These are phyloP conservation scores for Vanessa cardui DNA, from an alignment of 2,888 invertebrate species.

Conservation along the genomic window DNA sequence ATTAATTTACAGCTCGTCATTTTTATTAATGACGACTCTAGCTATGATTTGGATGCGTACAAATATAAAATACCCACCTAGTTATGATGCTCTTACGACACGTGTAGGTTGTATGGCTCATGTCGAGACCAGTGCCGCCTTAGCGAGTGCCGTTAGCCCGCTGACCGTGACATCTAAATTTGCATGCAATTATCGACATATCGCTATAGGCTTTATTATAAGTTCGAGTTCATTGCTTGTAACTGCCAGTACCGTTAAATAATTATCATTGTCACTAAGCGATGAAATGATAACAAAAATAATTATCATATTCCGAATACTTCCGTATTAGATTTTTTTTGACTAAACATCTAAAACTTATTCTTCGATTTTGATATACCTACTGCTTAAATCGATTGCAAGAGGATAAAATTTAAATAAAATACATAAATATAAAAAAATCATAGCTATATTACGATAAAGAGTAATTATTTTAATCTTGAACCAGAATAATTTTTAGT, in stretches of 20 bases:
- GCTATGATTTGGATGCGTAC: neutral
- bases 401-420: too few relatives aligned
- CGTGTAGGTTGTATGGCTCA: slow-evolving; percentile 1
- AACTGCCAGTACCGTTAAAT: slow-evolving; percentile 9
- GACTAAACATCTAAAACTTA: too few relatives aligned
- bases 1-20: neutral
- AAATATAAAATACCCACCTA: too few relatives aligned
- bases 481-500: too few relatives aligned
- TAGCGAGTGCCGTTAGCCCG: slow-evolving; percentile 42
- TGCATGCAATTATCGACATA: slow-evolving; percentile 50
- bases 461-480: too few relatives aligned
- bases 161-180: slow-evolving; percentile 49
- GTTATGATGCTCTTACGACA: neutral
- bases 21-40: too few relatives aligned
- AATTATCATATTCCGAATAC: neutral
- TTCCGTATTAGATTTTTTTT: too few relatives aligned
- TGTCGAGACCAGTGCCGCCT: slow-evolving; percentile 1
- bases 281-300: neutral
- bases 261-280: neutral
- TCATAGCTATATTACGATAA: too few relatives aligned
- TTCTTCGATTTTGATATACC: too few relatives aligned
- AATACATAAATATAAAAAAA: too few relatives aligned
- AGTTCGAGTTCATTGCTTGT: slow-evolving; percentile 10
- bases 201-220: slow-evolving; percentile 28
- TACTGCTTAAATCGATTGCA: too few relatives aligned